Evolutionary conservation across 2,888 invertebrate species (phyloP), one percentile per base, ranked within the genome.

Genomic region (Athetis lepigone): DNA sequence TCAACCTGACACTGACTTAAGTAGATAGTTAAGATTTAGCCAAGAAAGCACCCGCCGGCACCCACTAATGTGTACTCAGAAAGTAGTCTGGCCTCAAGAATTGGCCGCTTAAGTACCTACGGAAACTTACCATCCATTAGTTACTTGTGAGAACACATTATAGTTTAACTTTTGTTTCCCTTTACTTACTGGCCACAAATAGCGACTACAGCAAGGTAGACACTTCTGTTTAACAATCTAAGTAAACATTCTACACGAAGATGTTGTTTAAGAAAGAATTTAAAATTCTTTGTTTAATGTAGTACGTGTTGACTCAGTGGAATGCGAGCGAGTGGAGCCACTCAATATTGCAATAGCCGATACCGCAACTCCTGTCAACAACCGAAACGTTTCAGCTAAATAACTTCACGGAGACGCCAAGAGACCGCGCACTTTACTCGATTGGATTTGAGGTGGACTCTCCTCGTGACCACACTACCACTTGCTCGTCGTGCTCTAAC

Each of bases 1-100:
- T 86, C 84, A 83, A 83, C 85, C 90, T 90, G 90, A 90, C 90
- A 90, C 87, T 88, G 90, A 87, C 89, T 90, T 91, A 91, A 92
- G 92, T 92, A 90, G 90, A 92, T 93, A 93, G 93, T 92, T 92
- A 89, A 91, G 93, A 90, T 92, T 90, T 91, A 88, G 90, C 85
- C 88, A 86, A 88, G 88, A 87, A 90, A 90, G 86, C 85, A 86
- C 85, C 88, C 84, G 83, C 78, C 81, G 82, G 83, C 88, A 83
- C 85, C 85, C 90, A 85, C 91, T 93, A 93, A 94, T 93, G 93
- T 92, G 90, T 92, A 88, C 93, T 92, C 89, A 82, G 90, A 92
- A 92, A 93, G 92, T 92, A 92, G 90, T 89, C 90, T 88, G 85
- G 88, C 83, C 87, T 88, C 88, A 88, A 88, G 90, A 91, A 92